Base-by-base conservation (phyloP, 2,113 vertebrate species). In the Progne subis region DNA sequence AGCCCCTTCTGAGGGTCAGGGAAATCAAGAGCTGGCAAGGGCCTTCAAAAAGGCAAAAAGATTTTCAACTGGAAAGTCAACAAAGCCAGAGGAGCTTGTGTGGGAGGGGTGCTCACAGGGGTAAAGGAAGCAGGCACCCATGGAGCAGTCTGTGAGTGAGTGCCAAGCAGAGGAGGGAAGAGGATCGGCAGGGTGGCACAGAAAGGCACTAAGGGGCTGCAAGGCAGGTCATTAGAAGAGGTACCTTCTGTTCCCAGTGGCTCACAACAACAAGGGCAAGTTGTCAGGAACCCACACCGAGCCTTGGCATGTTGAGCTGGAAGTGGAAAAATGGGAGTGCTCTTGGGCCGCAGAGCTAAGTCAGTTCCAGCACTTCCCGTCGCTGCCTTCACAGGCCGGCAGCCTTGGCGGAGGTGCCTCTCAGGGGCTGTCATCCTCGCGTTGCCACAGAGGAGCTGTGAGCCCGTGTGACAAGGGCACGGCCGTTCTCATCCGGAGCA, bases 361-460 rank as follows among this genome's bases (percentile, higher is more conserved):
- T 34, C 1, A 5, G 64, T n/a, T 78, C 34, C 31, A 63, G 39
- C 21, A 11, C 7, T 44, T 12, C 9, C 9, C 5, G 6, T 37
- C 34, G 34, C 34, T 20, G 5, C 17, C 9, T 39, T 67, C 50
- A 18, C 4, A 29, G 0, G 0, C 32, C 0, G 0, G 23, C 39
- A 87, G 31, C 23, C 57, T 47, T 15, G 49, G 44, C 2, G 2
- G 49, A 83, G 29, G 16, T 65, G 34, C 44, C 56, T 80, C 53
- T 12, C 6, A 8, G 49, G 44, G 14, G 20, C 39, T 56, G 49
- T 43, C 9, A 4, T 8, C 63, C 49, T 19, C 5, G 2, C 0
- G 0, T 3, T 57, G 25, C 39, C 43, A 20, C 53, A 60, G 12
- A 59, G 87, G 44, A 69, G 26, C 57, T 2, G 1, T 7, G 20